These are phyloP conservation scores for Trachops cirrhosus DNA, from an alignment of 2,797 vertebrate species.

Conservation along the genomic window DNA sequence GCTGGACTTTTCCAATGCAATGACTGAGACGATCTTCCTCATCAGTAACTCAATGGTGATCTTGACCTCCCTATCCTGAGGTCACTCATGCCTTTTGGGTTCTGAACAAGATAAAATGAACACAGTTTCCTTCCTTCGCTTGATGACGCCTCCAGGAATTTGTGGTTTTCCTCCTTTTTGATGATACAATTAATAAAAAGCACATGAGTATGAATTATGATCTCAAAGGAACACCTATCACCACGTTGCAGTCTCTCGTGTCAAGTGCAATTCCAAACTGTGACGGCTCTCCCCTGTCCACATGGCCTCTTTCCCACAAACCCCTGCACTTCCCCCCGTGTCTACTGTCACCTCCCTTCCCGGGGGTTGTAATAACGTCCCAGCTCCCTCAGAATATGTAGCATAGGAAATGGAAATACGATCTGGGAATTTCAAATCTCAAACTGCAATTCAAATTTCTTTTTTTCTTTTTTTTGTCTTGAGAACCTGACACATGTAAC, in stretches of 20 bases:
- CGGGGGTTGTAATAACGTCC: constrained; percentile 65
- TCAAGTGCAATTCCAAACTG: constrained; percentile 22
- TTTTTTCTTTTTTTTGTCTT: constrained; percentile 32
- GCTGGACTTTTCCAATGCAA: not conserved
- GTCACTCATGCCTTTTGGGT: not conserved
- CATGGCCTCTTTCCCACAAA: constrained; percentile 16
- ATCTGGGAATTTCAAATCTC: constrained; percentile 75
- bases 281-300: not conserved
- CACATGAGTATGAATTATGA: not conserved
- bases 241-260: not conserved
- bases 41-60: not conserved
- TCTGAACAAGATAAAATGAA: constrained; percentile 1
- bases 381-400: constrained; percentile 42
- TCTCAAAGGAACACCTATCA: not conserved
- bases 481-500: not conserved
- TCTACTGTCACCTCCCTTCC: not conserved
- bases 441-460: constrained; percentile 41
- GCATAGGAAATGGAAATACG: constrained; percentile 63
- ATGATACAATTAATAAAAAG: constrained; percentile 34
- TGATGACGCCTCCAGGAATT: not conserved
- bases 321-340: constrained; percentile 47
- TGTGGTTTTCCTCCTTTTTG: not conserved
- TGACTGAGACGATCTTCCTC: not conserved
- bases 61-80: not conserved
- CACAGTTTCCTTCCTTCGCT: not conserved